Evolutionary conservation across 2,888 invertebrate genomes (phyloP).

Genomic region (Serripes groenlandicus): DNA sequence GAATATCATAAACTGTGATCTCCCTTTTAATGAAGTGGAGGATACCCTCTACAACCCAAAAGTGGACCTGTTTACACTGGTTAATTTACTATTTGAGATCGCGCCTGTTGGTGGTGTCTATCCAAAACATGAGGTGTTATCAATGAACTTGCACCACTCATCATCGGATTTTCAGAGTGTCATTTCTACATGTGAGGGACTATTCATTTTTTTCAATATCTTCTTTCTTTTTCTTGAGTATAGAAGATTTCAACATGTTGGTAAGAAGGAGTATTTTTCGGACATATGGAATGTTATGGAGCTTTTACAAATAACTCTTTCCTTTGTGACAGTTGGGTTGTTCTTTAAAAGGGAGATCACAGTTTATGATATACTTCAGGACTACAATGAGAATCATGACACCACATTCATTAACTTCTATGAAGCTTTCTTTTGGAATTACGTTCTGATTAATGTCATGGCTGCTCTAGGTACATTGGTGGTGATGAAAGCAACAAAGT

Average conservation of each 20-base stretch:
- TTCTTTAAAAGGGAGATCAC: constrained; percentile 70
- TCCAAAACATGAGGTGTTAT: constrained; percentile 69
- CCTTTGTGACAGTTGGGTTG: constrained; percentile 66
- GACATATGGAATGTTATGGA: constrained; percentile 73
- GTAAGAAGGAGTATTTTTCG: constrained; percentile 64
- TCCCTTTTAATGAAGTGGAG: too few relatives aligned
- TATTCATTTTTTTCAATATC: constrained; percentile 69
- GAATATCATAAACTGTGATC: too few relatives aligned
- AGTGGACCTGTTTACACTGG: constrained; percentile 71
- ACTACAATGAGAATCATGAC: constrained; percentile 43
- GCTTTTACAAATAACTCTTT: constrained; percentile 65
- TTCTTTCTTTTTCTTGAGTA: constrained; percentile 66
- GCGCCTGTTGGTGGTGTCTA: constrained; percentile 65
- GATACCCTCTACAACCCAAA: constrained; percentile 75
- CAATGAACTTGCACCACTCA: constrained; percentile 70
- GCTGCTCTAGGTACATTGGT: constrained; percentile 68
- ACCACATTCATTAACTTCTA: constrained; percentile 72
- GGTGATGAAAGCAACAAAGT: constrained; percentile 71
- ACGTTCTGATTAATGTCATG: constrained; percentile 68
- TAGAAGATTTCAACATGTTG: constrained; percentile 55
- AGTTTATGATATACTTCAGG: constrained; percentile 51
- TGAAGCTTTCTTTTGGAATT: constrained; percentile 69
- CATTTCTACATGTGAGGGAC: constrained; percentile 65
- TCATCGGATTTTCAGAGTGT: constrained; percentile 59
- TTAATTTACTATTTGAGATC: constrained; percentile 74